Percentiles rank a stretch among this genome's conserved stretches.
These are phyloP conservation scores for Notodonta ziczac DNA, from an alignment of 2,888 invertebrate genomes.

Conservation along the genomic window DNA sequence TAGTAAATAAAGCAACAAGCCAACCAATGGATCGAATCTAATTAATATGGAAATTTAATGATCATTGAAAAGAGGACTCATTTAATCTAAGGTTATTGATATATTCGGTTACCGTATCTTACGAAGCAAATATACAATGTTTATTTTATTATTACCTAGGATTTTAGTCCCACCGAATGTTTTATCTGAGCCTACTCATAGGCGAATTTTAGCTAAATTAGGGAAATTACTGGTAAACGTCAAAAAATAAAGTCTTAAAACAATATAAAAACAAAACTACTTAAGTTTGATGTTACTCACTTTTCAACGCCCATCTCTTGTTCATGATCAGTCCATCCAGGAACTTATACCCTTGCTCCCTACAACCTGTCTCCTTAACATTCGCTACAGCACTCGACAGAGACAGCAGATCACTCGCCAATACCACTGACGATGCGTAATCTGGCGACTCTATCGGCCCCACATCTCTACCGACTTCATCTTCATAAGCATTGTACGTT, in stretches of 20 bases:
- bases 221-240: too few species aligned
- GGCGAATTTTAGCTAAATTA: too few species aligned
- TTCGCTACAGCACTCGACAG: slow-evolving; percentile 77
- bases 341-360: slow-evolving; percentile 77
- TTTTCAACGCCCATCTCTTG: slow-evolving; percentile 84
- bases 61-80: too few species aligned
- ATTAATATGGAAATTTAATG: neutral
- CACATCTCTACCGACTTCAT: slow-evolving; percentile 45
- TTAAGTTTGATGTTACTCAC: slow-evolving; percentile 63
- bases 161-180: too few species aligned
- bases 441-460: slow-evolving; percentile 73
- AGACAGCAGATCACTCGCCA: slow-evolving; percentile 78
- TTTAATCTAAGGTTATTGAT: too few species aligned
- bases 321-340: slow-evolving; percentile 77
- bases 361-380: slow-evolving; percentile 74
- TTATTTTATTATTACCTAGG: too few species aligned
- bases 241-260: neutral
- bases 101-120: too few species aligned
- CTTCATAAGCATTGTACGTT: slow-evolving; percentile 45
- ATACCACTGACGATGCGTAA: slow-evolving; percentile 77
- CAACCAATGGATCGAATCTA: neutral
- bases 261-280: neutral
- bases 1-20: slow-evolving; percentile 5
- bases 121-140: too few species aligned
- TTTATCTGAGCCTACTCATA: too few species aligned